Evolutionary conservation across 2,888 invertebrate genomes (phyloP), one percentile per base, ranked within the genome.

Genomic region (Cotesia congregata): DNA sequence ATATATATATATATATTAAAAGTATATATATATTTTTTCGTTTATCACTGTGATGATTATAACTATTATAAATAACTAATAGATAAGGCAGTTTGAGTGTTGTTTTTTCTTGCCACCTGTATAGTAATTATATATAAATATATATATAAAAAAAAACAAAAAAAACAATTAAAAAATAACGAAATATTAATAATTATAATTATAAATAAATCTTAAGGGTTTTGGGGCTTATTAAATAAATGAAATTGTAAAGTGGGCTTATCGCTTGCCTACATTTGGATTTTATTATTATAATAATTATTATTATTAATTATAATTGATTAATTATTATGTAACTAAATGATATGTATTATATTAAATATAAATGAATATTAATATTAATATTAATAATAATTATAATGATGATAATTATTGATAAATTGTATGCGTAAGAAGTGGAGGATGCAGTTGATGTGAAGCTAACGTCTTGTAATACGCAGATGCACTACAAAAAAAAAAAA

Each of bases 1-100:
- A 75, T 40, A 78, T 70, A 73, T 72, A 80, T 75, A 84, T 81
- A 84, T 83, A 82, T 17, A 17, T 17, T 17, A 17, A 17, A 17
- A 17, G 17, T 17, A 17, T 75, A 80, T 78, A 84, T 81, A 83
- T 82, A 83, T 80, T 85, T 87, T 85, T 88, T 86, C 85, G 85
- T 88, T 87, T 87, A 86, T 85, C 85, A 87, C 86, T 87, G 86
- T 87, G 87, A 87, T 87, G 86, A 87, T 86, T 87, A 83, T 86
- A 83, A 86, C 85, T 85, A 84, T 84, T 84, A 86, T 84, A 84
- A 85, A 85, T 85, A 50, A 86, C 83, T 85, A 87, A 84, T 78
- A 81, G 79, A 80, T 87, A 87, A 88, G 85, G 83, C 83, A 83
- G 82, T 86, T 87, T 85, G 84, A 84, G 85, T 87, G 86, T 87